A percentile compares a stretch with the other conserved stretches of the same genome.
These are phyloP conservation scores for Marcusenius ussheri DNA, from an alignment of 2,113 vertebrate species.

Conservation along the genomic window DNA sequence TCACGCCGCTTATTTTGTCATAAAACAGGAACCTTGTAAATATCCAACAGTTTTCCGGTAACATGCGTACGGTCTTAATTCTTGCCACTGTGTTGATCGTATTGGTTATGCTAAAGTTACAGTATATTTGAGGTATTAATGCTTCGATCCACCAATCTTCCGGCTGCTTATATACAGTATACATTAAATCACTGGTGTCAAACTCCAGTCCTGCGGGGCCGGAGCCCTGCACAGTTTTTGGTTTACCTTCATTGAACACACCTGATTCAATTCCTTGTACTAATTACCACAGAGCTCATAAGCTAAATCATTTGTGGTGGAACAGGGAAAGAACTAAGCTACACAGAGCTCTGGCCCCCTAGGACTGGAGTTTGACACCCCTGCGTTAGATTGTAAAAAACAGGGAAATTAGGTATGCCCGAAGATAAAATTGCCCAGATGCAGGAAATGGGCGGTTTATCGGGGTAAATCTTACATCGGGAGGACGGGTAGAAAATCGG, in stretches of 20 bases:
- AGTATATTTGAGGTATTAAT: not conserved
- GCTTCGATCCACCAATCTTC: not conserved
- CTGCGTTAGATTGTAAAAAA: not conserved
- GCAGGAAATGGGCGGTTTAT: not conserved
- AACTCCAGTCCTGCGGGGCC: too few relatives aligned
- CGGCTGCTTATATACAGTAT: not conserved
- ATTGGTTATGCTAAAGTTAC: not conserved
- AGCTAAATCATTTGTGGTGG: too few relatives aligned
- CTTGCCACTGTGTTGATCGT: not conserved
- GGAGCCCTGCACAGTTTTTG: too few relatives aligned
- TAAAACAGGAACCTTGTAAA: not conserved
- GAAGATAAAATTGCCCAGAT: not conserved
- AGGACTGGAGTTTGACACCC: too few relatives aligned
- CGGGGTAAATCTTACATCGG: not conserved
- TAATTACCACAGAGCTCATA: too few relatives aligned
- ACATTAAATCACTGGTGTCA: not conserved
- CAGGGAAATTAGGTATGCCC: not conserved
- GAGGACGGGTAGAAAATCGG: not conserved
- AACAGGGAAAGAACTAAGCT: too few relatives aligned
- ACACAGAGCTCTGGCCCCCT: too few relatives aligned
- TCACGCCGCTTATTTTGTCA: not conserved
- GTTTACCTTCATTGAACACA: too few relatives aligned
- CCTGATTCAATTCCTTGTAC: too few relatives aligned
- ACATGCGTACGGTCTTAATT: not conserved
- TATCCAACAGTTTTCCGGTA: not conserved